Evolutionary conservation across 2,113 vertebrate genomes (phyloP).

Genomic region (Athene noctua): DNA sequence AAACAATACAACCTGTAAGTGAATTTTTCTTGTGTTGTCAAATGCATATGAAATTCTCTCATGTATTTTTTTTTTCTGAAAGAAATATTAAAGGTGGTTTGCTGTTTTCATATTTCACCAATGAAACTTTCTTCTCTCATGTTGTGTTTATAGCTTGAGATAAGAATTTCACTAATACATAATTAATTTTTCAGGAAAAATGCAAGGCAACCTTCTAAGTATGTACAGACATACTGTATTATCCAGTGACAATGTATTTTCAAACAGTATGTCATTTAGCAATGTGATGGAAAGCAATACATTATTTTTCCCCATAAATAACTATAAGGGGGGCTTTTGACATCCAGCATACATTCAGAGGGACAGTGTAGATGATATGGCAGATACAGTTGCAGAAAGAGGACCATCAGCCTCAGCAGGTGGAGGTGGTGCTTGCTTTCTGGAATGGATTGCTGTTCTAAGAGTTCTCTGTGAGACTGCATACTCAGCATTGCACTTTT

Average conservation of each 20-base stretch:
- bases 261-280: background rate
- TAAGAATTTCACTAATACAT: background rate
- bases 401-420: background rate
- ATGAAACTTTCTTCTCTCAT: background rate
- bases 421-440: background rate
- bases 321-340: background rate
- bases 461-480: background rate
- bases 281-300: background rate
- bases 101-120: background rate
- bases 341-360: background rate
- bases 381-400: background rate
- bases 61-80: background rate
- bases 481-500: background rate
- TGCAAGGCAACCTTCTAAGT: background rate
- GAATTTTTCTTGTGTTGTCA: background rate
- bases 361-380: no score
- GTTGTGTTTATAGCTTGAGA: background rate
- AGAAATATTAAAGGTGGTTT: background rate
- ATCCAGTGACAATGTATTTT: background rate
- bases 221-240: background rate
- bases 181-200: background rate
- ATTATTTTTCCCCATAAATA: background rate
- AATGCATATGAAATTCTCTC: background rate
- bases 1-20: background rate
- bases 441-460: background rate